A percentile compares a stretch with the other conserved stretches of the same genome.
These are phyloP conservation scores for Rattus rattus DNA, from an alignment of 2,113 vertebrate genomes.

Conservation along the genomic window DNA sequence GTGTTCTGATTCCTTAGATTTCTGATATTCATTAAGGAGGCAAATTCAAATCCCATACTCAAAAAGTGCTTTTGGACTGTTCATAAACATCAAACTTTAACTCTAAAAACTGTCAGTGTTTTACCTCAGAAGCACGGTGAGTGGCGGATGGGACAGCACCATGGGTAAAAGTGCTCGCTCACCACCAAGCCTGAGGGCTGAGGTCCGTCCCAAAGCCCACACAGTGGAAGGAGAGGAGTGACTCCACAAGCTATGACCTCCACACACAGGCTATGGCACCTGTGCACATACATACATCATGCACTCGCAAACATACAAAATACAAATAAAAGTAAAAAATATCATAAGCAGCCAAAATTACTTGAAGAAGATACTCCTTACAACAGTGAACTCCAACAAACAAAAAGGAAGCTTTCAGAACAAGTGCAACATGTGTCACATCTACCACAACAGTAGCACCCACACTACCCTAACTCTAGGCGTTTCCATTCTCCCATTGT, in stretches of 20 bases:
- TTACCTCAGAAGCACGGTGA: neutral
- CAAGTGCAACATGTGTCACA: constrained; percentile 58
- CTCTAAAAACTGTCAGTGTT: neutral
- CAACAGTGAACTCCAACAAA: neutral
- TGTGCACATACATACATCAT: neutral
- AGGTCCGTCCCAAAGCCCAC: neutral
- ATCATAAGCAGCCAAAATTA: neutral
- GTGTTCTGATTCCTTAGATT: neutral
- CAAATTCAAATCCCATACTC: constrained; percentile 21
- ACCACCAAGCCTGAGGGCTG: neutral
- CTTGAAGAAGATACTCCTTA: neutral
- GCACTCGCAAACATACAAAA: neutral
- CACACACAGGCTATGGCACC: neutral
- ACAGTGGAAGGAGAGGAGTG: neutral
- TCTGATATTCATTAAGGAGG: neutral
- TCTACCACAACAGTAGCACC: constrained; percentile 66
- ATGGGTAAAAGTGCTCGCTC: neutral
- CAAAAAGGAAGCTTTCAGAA: neutral
- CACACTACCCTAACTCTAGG: constrained; percentile 61
- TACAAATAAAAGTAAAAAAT: neutral
- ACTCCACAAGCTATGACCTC: neutral
- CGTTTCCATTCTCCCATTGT: constrained; percentile 75
- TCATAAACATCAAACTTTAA: constrained; percentile 31
- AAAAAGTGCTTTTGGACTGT: neutral
- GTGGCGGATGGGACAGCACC: no score